Conservation (phyloP, 2,113 vertebrate species). For the Prochilodus magdalenae region DNA sequence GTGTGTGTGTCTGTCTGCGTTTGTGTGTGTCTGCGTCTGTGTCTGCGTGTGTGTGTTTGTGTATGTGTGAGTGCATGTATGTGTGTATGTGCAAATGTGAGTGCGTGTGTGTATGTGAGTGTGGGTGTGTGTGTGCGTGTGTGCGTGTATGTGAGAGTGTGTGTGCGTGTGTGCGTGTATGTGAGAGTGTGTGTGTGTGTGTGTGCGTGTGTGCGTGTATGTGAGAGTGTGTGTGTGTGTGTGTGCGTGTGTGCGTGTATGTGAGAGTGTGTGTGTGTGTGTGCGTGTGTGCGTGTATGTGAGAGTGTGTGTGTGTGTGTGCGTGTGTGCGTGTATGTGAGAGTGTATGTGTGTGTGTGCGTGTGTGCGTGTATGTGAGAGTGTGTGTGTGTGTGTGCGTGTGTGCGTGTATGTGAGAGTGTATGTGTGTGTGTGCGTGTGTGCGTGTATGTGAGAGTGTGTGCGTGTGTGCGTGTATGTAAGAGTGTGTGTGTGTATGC, state of each 20-base stretch:
- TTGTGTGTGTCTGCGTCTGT: background rate
- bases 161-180: conserved; percentile 54
- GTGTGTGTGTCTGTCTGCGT: conserved; percentile 42
- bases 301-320: conserved; percentile 44
- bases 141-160: no score
- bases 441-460: background rate
- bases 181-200: conserved; percentile 56
- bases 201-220: conserved; percentile 53
- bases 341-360: conserved; percentile 22
- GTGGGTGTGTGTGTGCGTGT: conserved; percentile 53
- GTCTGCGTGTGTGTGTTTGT: conserved; percentile 50
- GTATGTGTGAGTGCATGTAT: conserved; percentile 59
- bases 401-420: conserved; percentile 53
- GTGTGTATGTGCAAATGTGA: no score
- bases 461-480: conserved; percentile 56
- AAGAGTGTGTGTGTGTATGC: conserved; percentile 57
- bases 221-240: conserved; percentile 42
- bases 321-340: no score
- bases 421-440: conserved; percentile 26
- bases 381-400: conserved; percentile 54
- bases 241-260: conserved; percentile 54
- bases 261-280: conserved; percentile 56
- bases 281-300: conserved; percentile 53
- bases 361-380: conserved; percentile 59
- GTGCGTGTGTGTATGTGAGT: conserved; percentile 54